Evolutionary conservation across 2,888 invertebrate species (phyloP), one percentile per base, ranked within the genome.

Genomic region (Dorcus parallelipipedus): DNA sequence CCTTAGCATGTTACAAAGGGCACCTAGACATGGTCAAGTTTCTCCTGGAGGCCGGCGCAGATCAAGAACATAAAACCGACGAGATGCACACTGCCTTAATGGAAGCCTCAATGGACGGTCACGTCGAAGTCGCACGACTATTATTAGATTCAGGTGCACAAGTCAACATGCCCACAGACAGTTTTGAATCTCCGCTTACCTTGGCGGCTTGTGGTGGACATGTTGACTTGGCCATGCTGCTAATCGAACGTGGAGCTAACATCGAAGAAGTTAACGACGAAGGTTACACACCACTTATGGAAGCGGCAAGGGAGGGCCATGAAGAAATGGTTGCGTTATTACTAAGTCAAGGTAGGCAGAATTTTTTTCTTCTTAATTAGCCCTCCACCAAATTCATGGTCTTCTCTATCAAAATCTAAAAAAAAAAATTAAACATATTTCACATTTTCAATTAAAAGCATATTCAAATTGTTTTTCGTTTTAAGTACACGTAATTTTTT

Each of bases 71-170:
- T 82, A 97, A 97, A 83, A 97, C 97, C 7, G 97, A 98, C 78
- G 99, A 99, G 82, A 97, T 99, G 97, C 98, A 99, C 80, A 98
- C 98, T 26, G 98, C 98, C 47, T 83, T 99, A 47, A 98, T 99
- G 97, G 98, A 99, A 80, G 98, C 98, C 53, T 96, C 97, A 60
- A 99, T 99, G 98, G 98, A 99, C 79, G 98, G 99, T 0, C 98
- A 99, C 76, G 95, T 97, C 0, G 97, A 98, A 80, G 98, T 99
- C 49, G 97, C 97, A 7, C 49, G 95, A 68, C 83, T 98, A 64
- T 83, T 99, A 64, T 81, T 99, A 14, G 97, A 98, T 80, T 95
- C 95, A 23, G 98, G 98, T 63, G 98, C 98, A 53, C 97, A 97
- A 84, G 95, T 96, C 57, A 99, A 99, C 81, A 97, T 99, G 96